phyloP scores from a whole-genome alignment of 1,140 invertebrate species.

The Cylas formicarius region DNA sequence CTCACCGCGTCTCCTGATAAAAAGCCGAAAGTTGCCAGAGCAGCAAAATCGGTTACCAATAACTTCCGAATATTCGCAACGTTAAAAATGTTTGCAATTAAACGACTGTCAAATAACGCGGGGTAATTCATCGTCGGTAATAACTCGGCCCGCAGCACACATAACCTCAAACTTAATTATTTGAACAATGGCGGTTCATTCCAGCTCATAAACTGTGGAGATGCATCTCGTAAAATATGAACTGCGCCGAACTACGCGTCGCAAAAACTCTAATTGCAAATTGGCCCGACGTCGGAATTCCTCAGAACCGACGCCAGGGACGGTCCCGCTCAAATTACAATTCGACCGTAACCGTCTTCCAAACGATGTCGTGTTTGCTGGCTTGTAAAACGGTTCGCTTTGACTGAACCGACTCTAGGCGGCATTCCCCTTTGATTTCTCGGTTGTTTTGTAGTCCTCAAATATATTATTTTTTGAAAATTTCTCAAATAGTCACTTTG shows the following conservation, averaged over 20 bases:
- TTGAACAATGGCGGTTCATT: slow-evolving; percentile 31
- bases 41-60: slow-evolving; percentile 1
- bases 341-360: too few species aligned
- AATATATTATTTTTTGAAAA: too few species aligned
- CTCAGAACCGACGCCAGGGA: slow-evolving; percentile 1
- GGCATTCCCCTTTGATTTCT: too few species aligned
- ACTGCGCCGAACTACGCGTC: slow-evolving; percentile 15
- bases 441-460: too few species aligned
- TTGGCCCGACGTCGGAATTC: slow-evolving; percentile 11
- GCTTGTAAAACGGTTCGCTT: slow-evolving; percentile 3
- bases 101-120: slow-evolving; percentile 12
- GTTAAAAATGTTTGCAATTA: slow-evolving; percentile 13
- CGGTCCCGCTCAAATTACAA: too few species aligned
- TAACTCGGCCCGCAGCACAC: slow-evolving; percentile 15
- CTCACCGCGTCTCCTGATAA: slow-evolving; percentile 9
- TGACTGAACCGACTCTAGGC: too few species aligned
- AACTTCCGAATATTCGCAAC: too few species aligned
- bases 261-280: slow-evolving; percentile 16
- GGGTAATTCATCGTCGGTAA: slow-evolving; percentile 11
- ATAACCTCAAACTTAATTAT: slow-evolving; percentile 34
- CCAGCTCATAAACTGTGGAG: slow-evolving; percentile 32
- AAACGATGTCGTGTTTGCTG: background rate
- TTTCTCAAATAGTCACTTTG: too few species aligned
- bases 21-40: slow-evolving; percentile 13
- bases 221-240: slow-evolving; percentile 36